Evolutionary conservation across 2,888 invertebrate species (phyloP), one percentile per base, ranked within the genome.

Genomic region (Diarsia dahlii): DNA sequence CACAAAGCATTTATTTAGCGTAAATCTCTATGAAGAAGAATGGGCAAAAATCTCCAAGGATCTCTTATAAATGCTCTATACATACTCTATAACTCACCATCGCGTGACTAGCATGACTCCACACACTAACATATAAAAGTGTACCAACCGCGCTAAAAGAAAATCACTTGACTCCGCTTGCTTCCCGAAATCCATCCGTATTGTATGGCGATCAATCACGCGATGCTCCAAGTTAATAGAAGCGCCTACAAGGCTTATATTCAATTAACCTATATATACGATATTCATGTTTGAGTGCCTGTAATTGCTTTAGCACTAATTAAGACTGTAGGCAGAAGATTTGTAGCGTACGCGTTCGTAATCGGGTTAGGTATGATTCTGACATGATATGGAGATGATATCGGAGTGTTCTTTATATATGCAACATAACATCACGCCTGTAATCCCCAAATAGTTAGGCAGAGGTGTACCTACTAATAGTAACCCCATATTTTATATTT

Each of bases 151-250:
- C 13, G 58, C 67, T 73, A 68, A 72, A 72, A 70, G 68, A 85
- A 73, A 68, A 65, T 56, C 62, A 71, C 74, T 85, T 77, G 73
- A 77, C 78, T 77, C 67, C 64, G 58, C 72, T 82, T 73, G 71
- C 58, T 45, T 45, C 63, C 77, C 65, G 23, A 77, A 82, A 81
- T 56, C 70, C 70, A 82, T 68, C 85, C 66, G 46, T 81, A 82
- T 83, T 70, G 63, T 68, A 82, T 72, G 56, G 70, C 67, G 62
- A 86, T 87, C 83, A 82, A 85, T 87, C 88, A 87, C 76, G 71
- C 73, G 74, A 85, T 73, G 71, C 80, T 78, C 74, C 62, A 74
- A 82, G 65, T 75, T 82, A 74, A 87, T 87, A 78, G 70, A 80
- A 74, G 74, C 60, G 71, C 62, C 76, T 73, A 74, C 60, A 69